Base-by-base conservation (phyloP, 2,797 vertebrate genomes). In the Cetoscarus ocellatus region DNA sequence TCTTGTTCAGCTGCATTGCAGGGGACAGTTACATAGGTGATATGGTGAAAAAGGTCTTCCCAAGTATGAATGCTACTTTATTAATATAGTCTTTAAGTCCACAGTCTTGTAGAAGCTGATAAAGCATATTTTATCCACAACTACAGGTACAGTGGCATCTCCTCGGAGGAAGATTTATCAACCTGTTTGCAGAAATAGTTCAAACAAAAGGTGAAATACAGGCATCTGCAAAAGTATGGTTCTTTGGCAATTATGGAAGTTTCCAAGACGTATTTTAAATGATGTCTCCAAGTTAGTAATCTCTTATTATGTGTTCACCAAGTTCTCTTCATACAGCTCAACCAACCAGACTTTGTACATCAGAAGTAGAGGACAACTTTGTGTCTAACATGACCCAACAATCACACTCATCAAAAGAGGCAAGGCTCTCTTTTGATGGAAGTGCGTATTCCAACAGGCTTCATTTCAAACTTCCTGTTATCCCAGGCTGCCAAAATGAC, bases 401-500 rank as follows among this genome's bases (percentile, higher is more conserved):
- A 34, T 67, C 54, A 50, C 70, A 52, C 68, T 49, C n/a, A 55
- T 66, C n/a, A 15, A 67, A 78, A 60, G 61, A 70, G 56, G 59
- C 43, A 5, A 55, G 61, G 12, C 47, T 69, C 72, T 84, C 77
- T 82, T 84, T 80, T 71, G 56, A 75, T 64, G 61, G 71, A 54
- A 70, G 61, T 70, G 69, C 56, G 77, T 61, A 70, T 77, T 64
- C 68, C 43, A 65, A 62, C 64, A 27, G 68, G 59, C 53, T 56
- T 73, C 81, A 66, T 71, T 84, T 70, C 54, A 70, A 68, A 27
- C 62, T 44, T 85, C 72, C 70, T 39, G 59, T 63, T 54, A 45
- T 81, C 88, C 90, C 90, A 83, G 92, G 92, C 91, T 93, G 93
- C 92, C 93, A 92, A 93, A 92, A 93, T 94, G 93, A 93, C 92